These are phyloP conservation scores for Gymnopithys bicolor DNA, from an alignment of 2,797 vertebrate species.

Conservation along the genomic window DNA sequence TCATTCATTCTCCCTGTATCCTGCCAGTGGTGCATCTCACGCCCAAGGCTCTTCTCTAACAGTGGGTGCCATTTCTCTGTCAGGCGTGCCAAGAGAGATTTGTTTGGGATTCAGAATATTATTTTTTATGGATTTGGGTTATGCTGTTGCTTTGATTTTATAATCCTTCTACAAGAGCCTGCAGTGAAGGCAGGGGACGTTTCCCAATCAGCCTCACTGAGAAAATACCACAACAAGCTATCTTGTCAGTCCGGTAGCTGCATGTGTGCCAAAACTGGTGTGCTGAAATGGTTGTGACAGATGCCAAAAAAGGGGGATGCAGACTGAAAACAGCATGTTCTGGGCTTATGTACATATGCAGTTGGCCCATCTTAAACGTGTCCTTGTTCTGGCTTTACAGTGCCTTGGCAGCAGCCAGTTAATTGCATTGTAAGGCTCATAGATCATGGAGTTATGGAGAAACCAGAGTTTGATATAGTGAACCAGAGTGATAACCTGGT, in stretches of 20 bases:
- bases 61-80: background rate
- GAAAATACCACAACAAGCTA: background rate
- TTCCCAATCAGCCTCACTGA: background rate
- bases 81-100: background rate
- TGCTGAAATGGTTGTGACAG: background rate
- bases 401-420: background rate
- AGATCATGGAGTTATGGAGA: background rate
- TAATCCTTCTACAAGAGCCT: background rate
- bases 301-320: background rate
- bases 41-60: background rate
- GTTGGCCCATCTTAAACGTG: background rate
- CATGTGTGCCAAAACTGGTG: background rate
- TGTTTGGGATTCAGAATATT: background rate
- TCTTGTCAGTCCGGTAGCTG: background rate
- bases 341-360: background rate
- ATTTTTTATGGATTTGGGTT: background rate
- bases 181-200: background rate
- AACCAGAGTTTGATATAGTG: background rate
- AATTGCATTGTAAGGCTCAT: background rate
- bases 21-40: accelerated
- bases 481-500: background rate
- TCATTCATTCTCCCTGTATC: background rate
- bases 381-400: background rate
- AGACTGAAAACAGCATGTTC: background rate
- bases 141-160: background rate